These are phyloP conservation scores for Elgaria multicarinata DNA, from an alignment of 2,113 vertebrate genomes.

Conservation along the genomic window DNA sequence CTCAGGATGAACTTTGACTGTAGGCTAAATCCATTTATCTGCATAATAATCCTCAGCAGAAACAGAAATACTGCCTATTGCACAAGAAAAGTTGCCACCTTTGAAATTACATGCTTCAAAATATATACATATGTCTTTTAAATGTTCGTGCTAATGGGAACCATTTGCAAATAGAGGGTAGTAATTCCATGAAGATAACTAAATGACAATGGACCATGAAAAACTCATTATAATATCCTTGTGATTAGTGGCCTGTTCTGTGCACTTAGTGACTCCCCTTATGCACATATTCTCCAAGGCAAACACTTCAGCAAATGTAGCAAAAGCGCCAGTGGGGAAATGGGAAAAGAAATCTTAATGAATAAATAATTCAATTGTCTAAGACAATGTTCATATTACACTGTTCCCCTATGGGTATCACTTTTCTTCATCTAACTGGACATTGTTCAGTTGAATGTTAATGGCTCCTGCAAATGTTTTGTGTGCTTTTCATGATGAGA, in stretches of 20 bases:
- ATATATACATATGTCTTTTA: not conserved
- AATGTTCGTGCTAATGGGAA: not conserved
- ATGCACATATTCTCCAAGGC: slow-evolving; percentile 45
- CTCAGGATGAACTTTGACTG: not conserved
- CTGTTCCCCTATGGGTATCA: slow-evolving; percentile 85
- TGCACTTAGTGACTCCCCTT: not conserved
- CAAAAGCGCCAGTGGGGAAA: slow-evolving; percentile 5
- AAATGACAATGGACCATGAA: slow-evolving; percentile 42
- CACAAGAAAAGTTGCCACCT: not conserved
- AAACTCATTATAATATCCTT: slow-evolving; percentile 22
- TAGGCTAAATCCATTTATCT: not conserved
- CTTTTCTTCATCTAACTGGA: slow-evolving; percentile 79
- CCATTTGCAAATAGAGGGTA: slow-evolving; percentile 21
- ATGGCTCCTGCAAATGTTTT: slow-evolving; percentile 59
- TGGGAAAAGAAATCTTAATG: slow-evolving; percentile 38
- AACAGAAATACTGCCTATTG: not conserved
- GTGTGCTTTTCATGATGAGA: not conserved
- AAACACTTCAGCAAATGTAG: slow-evolving; percentile 24
- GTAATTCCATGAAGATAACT: slow-evolving; percentile 32
- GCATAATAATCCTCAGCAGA: not conserved
- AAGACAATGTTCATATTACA: slow-evolving; percentile 69
- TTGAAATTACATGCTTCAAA: slow-evolving; percentile 14
- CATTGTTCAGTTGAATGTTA: slow-evolving; percentile 78
- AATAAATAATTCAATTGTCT: slow-evolving; percentile 56
- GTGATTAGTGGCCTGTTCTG: slow-evolving; percentile 38